Evolutionary conservation across 2,113 vertebrate genomes (phyloP), one percentile per base, ranked within the genome.

Genomic region (Guaruba guarouba): DNA sequence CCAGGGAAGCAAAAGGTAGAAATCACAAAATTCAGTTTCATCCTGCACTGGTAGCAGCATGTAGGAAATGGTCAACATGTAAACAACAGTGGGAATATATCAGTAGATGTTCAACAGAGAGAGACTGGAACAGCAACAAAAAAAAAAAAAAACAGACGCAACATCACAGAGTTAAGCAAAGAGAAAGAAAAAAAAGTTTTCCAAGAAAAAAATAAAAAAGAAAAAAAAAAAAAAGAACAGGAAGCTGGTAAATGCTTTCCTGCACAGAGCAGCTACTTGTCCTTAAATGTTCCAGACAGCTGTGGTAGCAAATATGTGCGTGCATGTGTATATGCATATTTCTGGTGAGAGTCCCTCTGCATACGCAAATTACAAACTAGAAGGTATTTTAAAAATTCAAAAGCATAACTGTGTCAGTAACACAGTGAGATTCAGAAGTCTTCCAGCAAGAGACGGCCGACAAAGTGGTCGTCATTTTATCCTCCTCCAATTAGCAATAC

Each of bases 61-160:
- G 0, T 37, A 71, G 35, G 54, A 69, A 87, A 61, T 1, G 18
- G 22, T 12, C 35, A 44, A 4, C 19, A 4, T 1, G 1, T 17
- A 11, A 57, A 44, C 16, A 67, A 31, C 20, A 24, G 31, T 22
- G 11, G 41, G 35, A 71, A 44, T 49, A 57, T 46, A 51, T n/a
- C 27, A 11, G 24, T 7, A 55, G 35, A 7, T 7, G 13, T 59
- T n/a, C 24, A 59, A 59, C 22, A 59, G 20, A 59, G 13, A 59
- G 31, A 25, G 48, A 22, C 16, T 22, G 24, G 55, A 78, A 44
- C 28, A 29, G 18, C 28, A 64, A 8, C 0, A 61, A 14, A 46
- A 5, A 44, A 35, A 35, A 35, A 35, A 35, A 17, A 61, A 5
- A 49, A 44, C 10, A 43, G 14, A 48, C 4, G 10, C 54, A 76